Evolutionary conservation across 2,888 invertebrate genomes (phyloP).

Genomic region (Arrhopalites spinosus): DNA sequence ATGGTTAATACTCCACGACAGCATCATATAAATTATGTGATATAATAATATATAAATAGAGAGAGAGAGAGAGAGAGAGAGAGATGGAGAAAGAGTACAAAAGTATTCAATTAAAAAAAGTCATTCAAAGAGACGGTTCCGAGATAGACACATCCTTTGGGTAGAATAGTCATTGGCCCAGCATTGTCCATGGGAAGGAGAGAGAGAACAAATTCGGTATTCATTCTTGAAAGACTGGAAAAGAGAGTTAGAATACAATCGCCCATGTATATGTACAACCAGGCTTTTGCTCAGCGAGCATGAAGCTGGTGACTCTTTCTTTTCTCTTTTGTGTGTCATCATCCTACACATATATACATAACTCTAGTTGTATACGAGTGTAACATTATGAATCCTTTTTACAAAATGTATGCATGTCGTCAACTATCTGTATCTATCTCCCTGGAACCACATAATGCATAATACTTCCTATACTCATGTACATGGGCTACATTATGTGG

Average conservation of each 20-base stretch:
- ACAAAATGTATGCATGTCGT: constrained; percentile 19
- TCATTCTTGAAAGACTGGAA: not conserved
- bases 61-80: not conserved
- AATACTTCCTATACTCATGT: not conserved
- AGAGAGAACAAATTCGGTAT: constrained; percentile 5
- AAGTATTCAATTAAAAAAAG: constrained; percentile 6
- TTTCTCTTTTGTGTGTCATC: constrained; percentile 10
- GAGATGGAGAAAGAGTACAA: not conserved
- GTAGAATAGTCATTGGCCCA: not conserved
- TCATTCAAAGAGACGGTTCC: not conserved
- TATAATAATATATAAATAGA: not conserved
- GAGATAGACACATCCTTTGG: not conserved
- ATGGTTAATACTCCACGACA: not conserved
- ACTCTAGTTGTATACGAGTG: no score
- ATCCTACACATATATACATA: not conserved
- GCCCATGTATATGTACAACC: not conserved
- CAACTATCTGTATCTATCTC: not conserved
- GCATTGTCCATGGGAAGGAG: not conserved
- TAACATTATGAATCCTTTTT: constrained; percentile 19
- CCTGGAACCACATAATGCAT: not conserved
- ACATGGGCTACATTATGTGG: not conserved
- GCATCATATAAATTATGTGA: no score
- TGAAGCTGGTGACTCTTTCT: constrained; percentile 15
- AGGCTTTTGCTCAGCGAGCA: no score
- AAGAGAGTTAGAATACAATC: not conserved